Evolutionary conservation across 2,797 vertebrate species (phyloP), one percentile per base, ranked within the genome.

Genomic region (Hirundo rustica): DNA sequence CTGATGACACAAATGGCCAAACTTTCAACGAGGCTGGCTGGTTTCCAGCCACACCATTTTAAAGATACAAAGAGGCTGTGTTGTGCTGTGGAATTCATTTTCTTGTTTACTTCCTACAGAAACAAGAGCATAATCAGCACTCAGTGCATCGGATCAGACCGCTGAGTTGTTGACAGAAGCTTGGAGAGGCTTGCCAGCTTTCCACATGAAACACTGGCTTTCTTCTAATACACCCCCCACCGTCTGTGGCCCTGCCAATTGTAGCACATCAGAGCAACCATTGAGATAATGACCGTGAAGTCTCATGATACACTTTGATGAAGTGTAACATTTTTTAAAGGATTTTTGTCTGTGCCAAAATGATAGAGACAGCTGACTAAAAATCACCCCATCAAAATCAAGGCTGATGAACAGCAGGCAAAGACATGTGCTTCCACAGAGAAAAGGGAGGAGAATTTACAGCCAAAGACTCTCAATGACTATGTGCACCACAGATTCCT

Each of bases 41-140:
- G 7, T 85, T 96, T 97, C 98, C 98, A 98, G 97, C 97, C 97
- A 97, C 97, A 97, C 98, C 97, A 98, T 98, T 98, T 97, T 98
- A 98, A 98, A 97, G 97, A 98, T 97, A 98, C 98, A 98, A 98
- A 98, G 98, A 98, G 98, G 93, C 98, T 98, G 98, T 98, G 98
- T 98, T 98, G 98, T 97, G 91, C 97, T 96, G 98, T 98, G 95
- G 97, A 98, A 98, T 98, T 98, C 97, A 98, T 98, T 98, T 98
- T 98, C 98, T 98, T 98, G 98, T 98, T 98, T 98, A 98, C 98
- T 98, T 98, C 98, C 98, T 98, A 97, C 97, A 98, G 98, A 98
- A 98, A 98, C 98, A 98, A 98, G 98, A 98, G 98, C 97, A 98
- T 98, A 98, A 98, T 98, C 98, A 98, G 97, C 98, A 97, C 98